A percentile compares a stretch with the other conserved stretches of the same genome.
Evolutionary conservation across 1,140 invertebrate genomes (phyloP).

Genomic region (Drosophila murphyi): DNA sequence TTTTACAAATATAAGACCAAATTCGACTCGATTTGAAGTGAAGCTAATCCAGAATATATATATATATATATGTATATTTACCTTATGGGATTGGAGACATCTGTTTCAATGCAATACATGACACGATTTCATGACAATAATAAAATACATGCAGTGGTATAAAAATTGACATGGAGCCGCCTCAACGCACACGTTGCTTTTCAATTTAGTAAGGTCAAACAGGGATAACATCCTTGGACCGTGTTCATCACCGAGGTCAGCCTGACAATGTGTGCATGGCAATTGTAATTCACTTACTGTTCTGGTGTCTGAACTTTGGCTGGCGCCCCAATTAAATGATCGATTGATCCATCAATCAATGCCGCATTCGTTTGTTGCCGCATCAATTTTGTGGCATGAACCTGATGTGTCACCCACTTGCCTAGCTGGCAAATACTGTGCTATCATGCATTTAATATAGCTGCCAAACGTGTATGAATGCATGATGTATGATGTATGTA

Average conservation of each 20-base stretch:
- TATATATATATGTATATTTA: too few relatives aligned
- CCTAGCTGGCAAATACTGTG: constrained; percentile 31
- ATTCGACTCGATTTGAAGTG: too few relatives aligned
- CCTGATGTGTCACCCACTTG: constrained; percentile 27
- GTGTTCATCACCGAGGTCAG: constrained; percentile 4
- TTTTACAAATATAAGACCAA: too few relatives aligned
- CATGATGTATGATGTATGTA: too few relatives aligned
- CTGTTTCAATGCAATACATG: too few relatives aligned
- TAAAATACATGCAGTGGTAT: too few relatives aligned
- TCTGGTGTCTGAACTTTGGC: constrained; percentile 13
- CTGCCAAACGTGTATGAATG: background rate
- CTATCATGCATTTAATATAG: constrained; percentile 12
- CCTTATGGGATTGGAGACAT: too few relatives aligned
- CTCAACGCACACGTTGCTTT: background rate
- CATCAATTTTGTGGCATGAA: constrained; percentile 41
- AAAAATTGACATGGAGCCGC: constrained; percentile 1
- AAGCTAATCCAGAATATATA: too few relatives aligned
- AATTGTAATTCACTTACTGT: constrained; percentile 34
- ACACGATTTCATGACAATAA: too few relatives aligned
- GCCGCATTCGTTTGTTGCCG: constrained; percentile 9
- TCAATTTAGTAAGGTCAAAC: constrained; percentile 16
- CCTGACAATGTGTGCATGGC: constrained; percentile 26
- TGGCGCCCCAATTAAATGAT: constrained; percentile 39
- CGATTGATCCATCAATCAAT: constrained; percentile 39
- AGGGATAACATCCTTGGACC: constrained; percentile 6